Evolutionary conservation across 2,888 invertebrate species (phyloP).

Genomic region (Rhopalosiphum nymphaeae): DNA sequence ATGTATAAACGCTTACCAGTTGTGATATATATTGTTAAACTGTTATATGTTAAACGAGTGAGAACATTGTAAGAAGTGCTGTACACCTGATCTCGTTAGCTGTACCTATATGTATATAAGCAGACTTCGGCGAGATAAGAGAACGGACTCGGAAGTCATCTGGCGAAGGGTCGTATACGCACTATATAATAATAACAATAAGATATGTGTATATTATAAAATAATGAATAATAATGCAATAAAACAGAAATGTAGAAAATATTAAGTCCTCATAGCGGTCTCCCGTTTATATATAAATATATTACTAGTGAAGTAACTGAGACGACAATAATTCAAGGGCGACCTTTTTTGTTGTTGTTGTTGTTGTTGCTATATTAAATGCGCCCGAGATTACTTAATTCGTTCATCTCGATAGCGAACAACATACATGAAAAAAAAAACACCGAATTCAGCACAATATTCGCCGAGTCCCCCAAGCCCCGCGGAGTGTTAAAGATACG

Average conservation of each 20-base stretch:
- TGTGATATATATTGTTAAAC: background rate
- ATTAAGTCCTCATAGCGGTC: background rate
- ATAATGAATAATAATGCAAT: background rate
- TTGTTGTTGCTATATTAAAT: background rate
- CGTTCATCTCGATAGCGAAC: background rate
- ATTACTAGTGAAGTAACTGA: background rate
- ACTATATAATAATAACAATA: background rate
- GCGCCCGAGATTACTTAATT: slow-evolving; percentile 17
- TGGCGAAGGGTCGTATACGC: background rate
- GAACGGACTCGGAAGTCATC: background rate
- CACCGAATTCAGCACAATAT: slow-evolving; percentile 36
- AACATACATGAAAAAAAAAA: slow-evolving; percentile 17
- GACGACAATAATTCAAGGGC: background rate
- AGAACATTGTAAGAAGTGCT: background rate
- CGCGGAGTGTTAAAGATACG: slow-evolving; percentile 35
- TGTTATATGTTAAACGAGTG: background rate
- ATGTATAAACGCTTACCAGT: background rate
- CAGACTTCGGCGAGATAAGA: background rate
- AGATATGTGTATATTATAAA: background rate
- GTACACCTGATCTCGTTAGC: background rate
- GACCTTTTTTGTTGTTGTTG: background rate
- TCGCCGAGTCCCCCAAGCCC: background rate
- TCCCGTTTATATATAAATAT: too few relatives aligned
- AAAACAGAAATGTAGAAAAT: background rate
- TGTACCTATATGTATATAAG: background rate